Conservation (phyloP, 2,797 vertebrate genomes). For the Thalassophryne amazonica region DNA sequence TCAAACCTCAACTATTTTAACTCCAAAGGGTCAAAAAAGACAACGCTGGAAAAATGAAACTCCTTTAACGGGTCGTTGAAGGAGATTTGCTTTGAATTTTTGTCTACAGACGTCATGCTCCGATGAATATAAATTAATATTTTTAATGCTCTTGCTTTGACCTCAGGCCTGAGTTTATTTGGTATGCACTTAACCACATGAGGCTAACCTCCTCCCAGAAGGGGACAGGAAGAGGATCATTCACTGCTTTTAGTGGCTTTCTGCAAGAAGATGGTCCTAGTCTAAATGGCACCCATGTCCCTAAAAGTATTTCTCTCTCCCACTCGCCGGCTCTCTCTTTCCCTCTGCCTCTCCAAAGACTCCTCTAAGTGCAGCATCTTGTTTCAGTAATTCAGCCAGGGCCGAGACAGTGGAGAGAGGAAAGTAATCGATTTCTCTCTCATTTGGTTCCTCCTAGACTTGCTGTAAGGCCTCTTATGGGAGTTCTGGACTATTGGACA, state of each 20-base stretch:
- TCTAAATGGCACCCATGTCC: slow-evolving; percentile 83
- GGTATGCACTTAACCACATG: slow-evolving; percentile 62
- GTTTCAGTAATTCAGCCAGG: slow-evolving; percentile 83
- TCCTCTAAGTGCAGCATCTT: slow-evolving; percentile 83
- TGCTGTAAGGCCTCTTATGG: slow-evolving; percentile 76
- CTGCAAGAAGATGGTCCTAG: slow-evolving; percentile 70
- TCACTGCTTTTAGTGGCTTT: slow-evolving; percentile 80
- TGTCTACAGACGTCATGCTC: neutral
- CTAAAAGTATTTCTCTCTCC: slow-evolving; percentile 77
- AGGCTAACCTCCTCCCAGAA: slow-evolving; percentile 63
- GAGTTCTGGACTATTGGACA: slow-evolving; percentile 77
- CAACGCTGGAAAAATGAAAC: too few relatives aligned
- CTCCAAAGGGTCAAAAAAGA: too few relatives aligned
- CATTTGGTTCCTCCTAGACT: slow-evolving; percentile 77
- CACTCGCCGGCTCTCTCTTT: slow-evolving; percentile 49
- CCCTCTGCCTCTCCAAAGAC: slow-evolving; percentile 70
- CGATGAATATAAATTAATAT: slow-evolving; percentile 39
- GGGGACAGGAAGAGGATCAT: slow-evolving; percentile 73
- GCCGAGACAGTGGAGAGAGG: slow-evolving; percentile 76
- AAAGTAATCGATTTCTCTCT: slow-evolving; percentile 79
- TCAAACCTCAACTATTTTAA: too few relatives aligned
- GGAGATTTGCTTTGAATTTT: neutral
- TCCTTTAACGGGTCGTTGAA: too few relatives aligned
- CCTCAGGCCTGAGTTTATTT: slow-evolving; percentile 65
- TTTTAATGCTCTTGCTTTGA: slow-evolving; percentile 67